Percentiles rank a stretch among this genome's conserved stretches.
These are phyloP conservation scores for Abscondita cerata DNA, from an alignment of 2,888 invertebrate species.

Conservation along the genomic window DNA sequence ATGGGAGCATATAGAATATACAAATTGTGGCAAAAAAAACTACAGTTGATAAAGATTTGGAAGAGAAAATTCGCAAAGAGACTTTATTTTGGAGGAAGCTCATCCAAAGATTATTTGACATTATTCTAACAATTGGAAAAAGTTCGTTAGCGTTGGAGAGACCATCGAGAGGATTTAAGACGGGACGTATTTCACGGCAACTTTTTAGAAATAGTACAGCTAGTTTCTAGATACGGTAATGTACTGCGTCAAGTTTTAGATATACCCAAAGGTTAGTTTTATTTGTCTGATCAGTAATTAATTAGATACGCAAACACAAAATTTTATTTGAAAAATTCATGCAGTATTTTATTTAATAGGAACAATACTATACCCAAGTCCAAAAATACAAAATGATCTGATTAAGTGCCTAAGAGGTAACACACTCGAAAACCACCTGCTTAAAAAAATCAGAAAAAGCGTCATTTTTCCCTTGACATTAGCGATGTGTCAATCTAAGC, in stretches of 20 bases:
- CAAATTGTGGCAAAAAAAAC: conserved; percentile 1
- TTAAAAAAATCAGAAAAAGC: not conserved
- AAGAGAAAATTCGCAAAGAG: not conserved
- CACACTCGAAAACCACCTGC: too few species aligned
- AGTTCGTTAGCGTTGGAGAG: not conserved
- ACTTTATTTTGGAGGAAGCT: too few species aligned
- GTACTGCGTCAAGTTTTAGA: not conserved
- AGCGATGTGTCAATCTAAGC: not conserved
- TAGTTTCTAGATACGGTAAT: too few species aligned
- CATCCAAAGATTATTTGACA: too few species aligned
- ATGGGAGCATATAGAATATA: not conserved
- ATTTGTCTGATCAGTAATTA: not conserved
- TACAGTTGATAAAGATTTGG: not conserved
- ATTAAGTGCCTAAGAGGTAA: too few species aligned
- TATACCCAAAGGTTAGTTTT: not conserved
- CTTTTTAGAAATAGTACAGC: not conserved
- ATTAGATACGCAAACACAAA: not conserved
- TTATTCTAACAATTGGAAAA: too few species aligned
- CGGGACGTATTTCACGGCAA: not conserved
- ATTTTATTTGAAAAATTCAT: not conserved
- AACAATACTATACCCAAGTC: not conserved
- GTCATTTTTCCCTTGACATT: not conserved
- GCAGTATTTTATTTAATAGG: not conserved
- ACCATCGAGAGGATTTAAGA: not conserved
- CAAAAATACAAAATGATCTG: not conserved